Evolutionary conservation across 2,888 invertebrate genomes (phyloP), one percentile per base, ranked within the genome.

Genomic region (Callimorpha dominula): DNA sequence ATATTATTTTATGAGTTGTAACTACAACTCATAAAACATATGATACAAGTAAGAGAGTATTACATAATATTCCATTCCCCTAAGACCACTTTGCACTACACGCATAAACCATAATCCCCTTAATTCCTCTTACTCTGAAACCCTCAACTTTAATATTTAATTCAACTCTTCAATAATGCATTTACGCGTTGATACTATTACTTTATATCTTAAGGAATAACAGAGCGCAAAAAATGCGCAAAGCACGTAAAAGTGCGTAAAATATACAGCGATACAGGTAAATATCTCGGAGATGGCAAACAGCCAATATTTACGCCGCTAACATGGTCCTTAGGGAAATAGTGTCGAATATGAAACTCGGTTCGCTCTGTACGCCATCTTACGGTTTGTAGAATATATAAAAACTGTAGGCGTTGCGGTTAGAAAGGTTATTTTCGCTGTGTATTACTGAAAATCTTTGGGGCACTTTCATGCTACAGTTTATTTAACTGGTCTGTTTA

Each of bases 321-420:
- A 81, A 82, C 81, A 71, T 72, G 72, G 71, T 82, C 90, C 87
- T 85, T 50, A 74, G 90, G 91, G 91, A 91, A 91, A 91, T 91
- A 90, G 88, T 88, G 89, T 84, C 86, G 87, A 87, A 87, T 87
- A 88, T 86, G 85, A 87, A 85, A 81, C 76, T 78, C 68, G 65
- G 74, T 69, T 72, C 71, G 65, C 50, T 62, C n/a, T 57, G 70
- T 68, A 65, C 68, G 63, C 78, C 73, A 76, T 82, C 20, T 77
- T 79, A 74, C 54, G 68, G 77, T 82, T 84, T 80, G 74, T 73
- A 67, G 73, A 74, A 68, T 68, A 77, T 77, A 77, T 75, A 80
- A 83, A 81, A 83, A 86, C 78, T 79, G 79, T 79, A 78, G 52
- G 54, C 57, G 31, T 68, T 65, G 71, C 65, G 62, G 70, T 42